Conservation (phyloP, 92 coral and sea anemone genomes). For the Desmophyllum pertusum region DNA sequence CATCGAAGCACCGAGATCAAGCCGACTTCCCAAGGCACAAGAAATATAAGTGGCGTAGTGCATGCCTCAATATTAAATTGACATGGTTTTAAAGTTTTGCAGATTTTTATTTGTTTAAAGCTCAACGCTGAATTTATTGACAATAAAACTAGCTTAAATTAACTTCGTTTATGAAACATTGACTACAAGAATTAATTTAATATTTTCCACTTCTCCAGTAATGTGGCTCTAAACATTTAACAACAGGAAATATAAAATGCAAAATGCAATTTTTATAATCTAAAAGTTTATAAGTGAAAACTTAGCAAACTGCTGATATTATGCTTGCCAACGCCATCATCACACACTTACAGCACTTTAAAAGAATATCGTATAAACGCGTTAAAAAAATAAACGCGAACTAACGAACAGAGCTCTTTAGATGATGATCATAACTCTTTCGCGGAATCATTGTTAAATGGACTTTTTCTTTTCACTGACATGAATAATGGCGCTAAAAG, state of each 20-base stretch:
- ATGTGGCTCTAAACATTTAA: not conserved
- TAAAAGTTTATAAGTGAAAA: not conserved
- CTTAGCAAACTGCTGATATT: not conserved
- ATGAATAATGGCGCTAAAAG: not conserved
- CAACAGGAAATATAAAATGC: not conserved
- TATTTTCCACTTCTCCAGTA: not conserved
- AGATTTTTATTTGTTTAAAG: not conserved
- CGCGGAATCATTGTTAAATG: not conserved
- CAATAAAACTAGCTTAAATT: too few relatives aligned
- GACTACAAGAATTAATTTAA: too few relatives aligned
- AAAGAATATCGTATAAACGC: not conserved
- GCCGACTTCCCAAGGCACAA: not conserved
- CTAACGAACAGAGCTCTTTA: not conserved
- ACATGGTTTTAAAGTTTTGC: too few relatives aligned
- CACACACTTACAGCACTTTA: too few relatives aligned
- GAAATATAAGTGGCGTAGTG: not conserved
- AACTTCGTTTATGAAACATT: too few relatives aligned
- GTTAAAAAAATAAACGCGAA: not conserved
- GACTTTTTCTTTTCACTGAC: too few relatives aligned
- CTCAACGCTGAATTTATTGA: not conserved
- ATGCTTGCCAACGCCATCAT: not conserved
- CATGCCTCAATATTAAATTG: not conserved
- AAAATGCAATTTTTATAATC: not conserved
- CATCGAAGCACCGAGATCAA: not conserved
- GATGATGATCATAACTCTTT: not conserved